Conservation (phyloP, 2,888 invertebrate species). For the Sesamia inferens region DNA sequence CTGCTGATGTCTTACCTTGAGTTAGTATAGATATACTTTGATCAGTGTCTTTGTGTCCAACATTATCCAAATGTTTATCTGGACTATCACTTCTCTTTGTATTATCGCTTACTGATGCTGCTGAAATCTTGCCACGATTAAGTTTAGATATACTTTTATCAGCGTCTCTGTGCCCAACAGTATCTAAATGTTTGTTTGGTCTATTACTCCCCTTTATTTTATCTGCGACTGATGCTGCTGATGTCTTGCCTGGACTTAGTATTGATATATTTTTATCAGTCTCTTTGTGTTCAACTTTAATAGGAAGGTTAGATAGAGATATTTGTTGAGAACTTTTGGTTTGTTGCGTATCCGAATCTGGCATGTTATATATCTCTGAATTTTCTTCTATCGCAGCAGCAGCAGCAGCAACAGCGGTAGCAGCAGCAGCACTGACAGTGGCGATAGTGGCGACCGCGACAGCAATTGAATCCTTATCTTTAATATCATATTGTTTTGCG, state of each 20-base stretch:
- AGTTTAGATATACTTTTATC: not conserved
- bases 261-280: not conserved
- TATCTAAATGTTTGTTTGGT: not conserved
- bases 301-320: slow-evolving; percentile 7
- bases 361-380: not conserved
- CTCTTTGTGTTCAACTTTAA: not conserved
- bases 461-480: not conserved
- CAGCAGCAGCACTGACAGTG: no score
- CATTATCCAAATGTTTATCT: not conserved
- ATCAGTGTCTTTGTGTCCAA: not conserved
- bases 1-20: not conserved
- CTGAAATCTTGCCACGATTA: not conserved
- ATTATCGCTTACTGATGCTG: slow-evolving; percentile 2
- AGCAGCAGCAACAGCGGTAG: no score
- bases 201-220: not conserved
- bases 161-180: not conserved
- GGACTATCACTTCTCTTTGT: not conserved
- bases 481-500: not conserved
- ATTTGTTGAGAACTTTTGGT: slow-evolving; percentile 6
- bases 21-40: no score
- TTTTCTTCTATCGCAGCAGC: not conserved
- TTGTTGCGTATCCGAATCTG: not conserved
- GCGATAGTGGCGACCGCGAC: not conserved
- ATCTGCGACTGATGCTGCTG: not conserved
- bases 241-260: not conserved